Base-by-base conservation (phyloP, 2,797 vertebrate genomes). In the Hoplostethus mediterraneus region DNA sequence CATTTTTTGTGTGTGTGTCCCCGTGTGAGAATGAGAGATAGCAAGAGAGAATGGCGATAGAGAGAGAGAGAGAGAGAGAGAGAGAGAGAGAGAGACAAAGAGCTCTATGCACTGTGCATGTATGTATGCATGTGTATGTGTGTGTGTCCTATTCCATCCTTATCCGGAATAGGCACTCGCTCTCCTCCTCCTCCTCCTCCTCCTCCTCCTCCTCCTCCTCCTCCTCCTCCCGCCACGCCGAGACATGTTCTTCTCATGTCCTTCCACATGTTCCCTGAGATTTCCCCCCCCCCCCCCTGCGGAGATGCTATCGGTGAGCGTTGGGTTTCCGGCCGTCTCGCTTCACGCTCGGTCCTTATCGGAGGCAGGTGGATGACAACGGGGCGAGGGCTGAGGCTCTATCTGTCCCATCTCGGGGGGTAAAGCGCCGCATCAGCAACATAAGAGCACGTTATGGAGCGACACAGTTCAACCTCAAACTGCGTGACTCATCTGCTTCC, bases 401-500 rank as follows among this genome's bases (percentile, higher is more conserved):
- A 92, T 92, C 90, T 5, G 64, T 69, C 53, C 80, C 17, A 85
- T 90, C 90, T 67, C 47, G 1, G 67, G 79, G 73, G n/a, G n/a
- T n/a, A 84, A 71, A 80, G 73, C 79, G 63, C 63, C 51, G 78
- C 83, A 75, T 84, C 84, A 45, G 77, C 70, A 49, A 87, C 90
- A 86, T 72, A 66, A 54, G 47, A 75, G 84, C 65, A 68, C 71
- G 76, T 90, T 79, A 71, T 77, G 80, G 80, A 17, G 77, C 67
- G 69, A 88, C 75, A 80, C 77, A 48, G 84, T 89, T 86, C 87
- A 84, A 75, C 79, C 83, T 83, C 89, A 81, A 82, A 88, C 87
- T 82, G 83, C 69, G 86, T 81, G 69, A 84, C 76, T 89, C 90
- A 87, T 90, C 84, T 84, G 85, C 86, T 90, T 87, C 51, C 75